Evolutionary conservation across 1,140 invertebrate species (phyloP).

Genomic region (Drosophila aff.): DNA sequence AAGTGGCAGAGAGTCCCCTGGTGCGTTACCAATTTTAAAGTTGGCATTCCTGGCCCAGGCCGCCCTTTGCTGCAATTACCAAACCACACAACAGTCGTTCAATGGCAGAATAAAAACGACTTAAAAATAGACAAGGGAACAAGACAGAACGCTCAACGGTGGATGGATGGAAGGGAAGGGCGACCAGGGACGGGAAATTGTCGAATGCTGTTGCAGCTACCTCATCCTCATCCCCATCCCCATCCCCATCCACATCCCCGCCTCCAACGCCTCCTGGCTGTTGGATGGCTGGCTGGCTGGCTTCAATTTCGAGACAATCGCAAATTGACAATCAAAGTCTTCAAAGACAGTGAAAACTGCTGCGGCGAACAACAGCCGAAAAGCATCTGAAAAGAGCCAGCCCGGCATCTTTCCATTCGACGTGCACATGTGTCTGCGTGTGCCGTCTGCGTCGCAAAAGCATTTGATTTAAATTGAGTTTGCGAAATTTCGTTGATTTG

Average conservation of each 20-base stretch:
- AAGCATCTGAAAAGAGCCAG: slow-evolving; percentile 68
- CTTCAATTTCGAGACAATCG: slow-evolving; percentile 83
- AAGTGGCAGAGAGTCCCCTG: slow-evolving; percentile 53
- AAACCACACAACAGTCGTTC: slow-evolving; percentile 82
- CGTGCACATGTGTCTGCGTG: slow-evolving; percentile 30
- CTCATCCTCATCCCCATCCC: neutral
- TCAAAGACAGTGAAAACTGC: slow-evolving; percentile 83
- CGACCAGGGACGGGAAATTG: slow-evolving; percentile 28
- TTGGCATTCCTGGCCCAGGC: slow-evolving; percentile 61
- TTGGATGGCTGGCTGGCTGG: slow-evolving; percentile 45
- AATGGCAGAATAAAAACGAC: slow-evolving; percentile 79
- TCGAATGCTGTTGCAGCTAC: slow-evolving; percentile 54
- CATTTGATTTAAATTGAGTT: slow-evolving; percentile 84
- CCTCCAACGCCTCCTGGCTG: slow-evolving; percentile 3
- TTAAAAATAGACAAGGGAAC: slow-evolving; percentile 82
- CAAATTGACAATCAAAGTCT: slow-evolving; percentile 84
- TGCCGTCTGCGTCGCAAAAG: slow-evolving; percentile 73
- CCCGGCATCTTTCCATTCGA: slow-evolving; percentile 70
- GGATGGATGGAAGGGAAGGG: slow-evolving; percentile 1
- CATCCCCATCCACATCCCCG: neutral
- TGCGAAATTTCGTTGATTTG: slow-evolving; percentile 82
- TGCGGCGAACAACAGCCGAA: slow-evolving; percentile 68
- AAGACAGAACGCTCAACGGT: slow-evolving; percentile 54
- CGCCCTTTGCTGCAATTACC: slow-evolving; percentile 78
- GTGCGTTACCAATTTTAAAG: slow-evolving; percentile 80